Base-by-base conservation (phyloP, 37 sponge, comb jelly and placozoan species). In the Ianthella basta region DNA sequence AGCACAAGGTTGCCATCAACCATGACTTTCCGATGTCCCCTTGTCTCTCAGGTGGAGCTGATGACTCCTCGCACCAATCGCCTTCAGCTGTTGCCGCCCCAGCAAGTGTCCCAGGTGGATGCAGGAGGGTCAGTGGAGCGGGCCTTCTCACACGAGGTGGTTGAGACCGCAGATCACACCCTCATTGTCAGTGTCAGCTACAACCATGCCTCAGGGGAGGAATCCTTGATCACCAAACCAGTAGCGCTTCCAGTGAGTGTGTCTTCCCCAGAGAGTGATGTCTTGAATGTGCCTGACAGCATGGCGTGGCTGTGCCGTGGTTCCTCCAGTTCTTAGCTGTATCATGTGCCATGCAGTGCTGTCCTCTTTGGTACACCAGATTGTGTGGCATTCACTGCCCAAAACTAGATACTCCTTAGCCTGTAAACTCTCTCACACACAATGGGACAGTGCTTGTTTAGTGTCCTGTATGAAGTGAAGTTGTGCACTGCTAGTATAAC, bases 91-190 rank as follows among this genome's bases (percentile, higher is more conserved):
- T 65, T 88, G 33, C 38, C 85, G 29, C 69, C 88, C n/a, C 80
- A 82, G 25, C 72, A 77, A n/a, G 73, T 89, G 4, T 6, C 80
- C 10, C 85, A 91, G 27, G 27, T 95, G 64, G 88, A 89, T 61
- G 81, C 87, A 0, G 77, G 72, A n/a, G 87, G 80, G 2, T 80
- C 83, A 69, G 83, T 93, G 61, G 93, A 92, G 60, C 83, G 84
- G 68, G 86, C 92, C 41, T 80, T 96, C 39, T 69, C 54, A 10
- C 91, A 96, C 63, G 96, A 96, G 57, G 91, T 96, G 34, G 41
- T 24, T 2, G 44, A 40, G 54, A 36, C 40, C 20, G 78, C 37
- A 24, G 78, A 44, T 3, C 78, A 75, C 37, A 41, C 38, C 10
- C 37, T 75, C 38, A 24, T 44, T 36, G 78, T 75, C 20, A n/a